phyloP scores from a whole-genome alignment of 2,888 invertebrate species.

The Callyntrura sp. region DNA sequence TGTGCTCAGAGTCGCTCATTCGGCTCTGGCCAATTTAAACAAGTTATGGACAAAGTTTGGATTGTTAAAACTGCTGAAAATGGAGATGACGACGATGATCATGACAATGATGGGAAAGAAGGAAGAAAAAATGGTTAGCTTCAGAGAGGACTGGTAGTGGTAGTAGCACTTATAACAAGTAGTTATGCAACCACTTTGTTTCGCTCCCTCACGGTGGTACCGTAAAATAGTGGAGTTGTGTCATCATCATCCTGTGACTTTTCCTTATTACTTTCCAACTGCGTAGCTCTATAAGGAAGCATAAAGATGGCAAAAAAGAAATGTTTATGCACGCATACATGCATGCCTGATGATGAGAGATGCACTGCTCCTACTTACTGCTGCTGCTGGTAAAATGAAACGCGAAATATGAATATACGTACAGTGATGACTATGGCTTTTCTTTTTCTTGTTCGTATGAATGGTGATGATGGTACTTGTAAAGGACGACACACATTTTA shows the following conservation, averaged over 20 bases:
- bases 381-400: not conserved
- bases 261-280: no score
- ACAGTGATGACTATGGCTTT: not conserved
- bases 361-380: not conserved
- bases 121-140: not conserved
- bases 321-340: not conserved
- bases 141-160: no score
- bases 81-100: no score
- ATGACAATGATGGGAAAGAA: no score
- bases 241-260: no score
- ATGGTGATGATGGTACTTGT: no score
- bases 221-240: no score
- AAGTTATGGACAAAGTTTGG: slow-evolving; percentile 64
- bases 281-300: slow-evolving; percentile 4
- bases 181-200: slow-evolving; percentile 40
- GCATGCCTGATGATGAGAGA: not conserved
- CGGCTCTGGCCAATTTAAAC: slow-evolving; percentile 39
- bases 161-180: no score
- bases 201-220: no score
- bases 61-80: slow-evolving; percentile 55
- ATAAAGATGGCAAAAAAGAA: slow-evolving; percentile 2
- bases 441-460: not conserved
- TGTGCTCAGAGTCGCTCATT: no score
- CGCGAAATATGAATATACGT: slow-evolving; percentile 30
- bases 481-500: no score